These are phyloP conservation scores for Cettia cetti DNA, from an alignment of 2,113 vertebrate species.

Conservation along the genomic window DNA sequence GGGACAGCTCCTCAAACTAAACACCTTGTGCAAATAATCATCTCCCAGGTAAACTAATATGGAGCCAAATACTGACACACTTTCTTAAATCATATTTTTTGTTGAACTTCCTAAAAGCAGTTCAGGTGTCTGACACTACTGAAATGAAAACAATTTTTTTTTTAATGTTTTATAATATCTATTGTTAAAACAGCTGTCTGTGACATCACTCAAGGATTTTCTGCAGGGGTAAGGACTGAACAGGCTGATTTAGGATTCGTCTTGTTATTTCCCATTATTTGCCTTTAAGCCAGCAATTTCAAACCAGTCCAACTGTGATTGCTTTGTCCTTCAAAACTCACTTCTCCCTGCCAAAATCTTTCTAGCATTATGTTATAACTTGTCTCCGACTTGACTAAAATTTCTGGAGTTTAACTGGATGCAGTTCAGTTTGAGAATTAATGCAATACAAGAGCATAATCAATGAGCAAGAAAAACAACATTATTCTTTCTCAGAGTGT, in stretches of 20 bases:
- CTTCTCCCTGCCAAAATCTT: background rate
- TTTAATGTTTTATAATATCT: background rate
- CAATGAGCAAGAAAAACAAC: background rate
- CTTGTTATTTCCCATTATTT: background rate
- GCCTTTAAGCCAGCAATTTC: background rate
- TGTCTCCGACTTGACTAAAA: background rate
- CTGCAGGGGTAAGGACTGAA: background rate
- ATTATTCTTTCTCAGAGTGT: background rate
- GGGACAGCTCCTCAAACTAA: background rate
- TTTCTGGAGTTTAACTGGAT: background rate
- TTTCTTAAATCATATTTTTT: background rate
- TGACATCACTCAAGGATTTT: background rate
- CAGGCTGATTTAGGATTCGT: background rate
- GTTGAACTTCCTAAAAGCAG: background rate
- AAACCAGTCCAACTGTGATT: background rate
- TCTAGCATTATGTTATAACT: background rate
- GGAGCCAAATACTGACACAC: background rate
- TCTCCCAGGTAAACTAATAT: background rate
- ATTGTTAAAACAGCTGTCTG: background rate
- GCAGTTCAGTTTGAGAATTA: background rate
- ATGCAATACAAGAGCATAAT: background rate
- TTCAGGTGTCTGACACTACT: background rate
- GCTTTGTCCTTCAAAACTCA: background rate
- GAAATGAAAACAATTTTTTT: background rate
- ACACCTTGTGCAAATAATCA: background rate